These are phyloP conservation scores for Drosophila leontia DNA, from an alignment of 1,140 invertebrate species.

Conservation along the genomic window DNA sequence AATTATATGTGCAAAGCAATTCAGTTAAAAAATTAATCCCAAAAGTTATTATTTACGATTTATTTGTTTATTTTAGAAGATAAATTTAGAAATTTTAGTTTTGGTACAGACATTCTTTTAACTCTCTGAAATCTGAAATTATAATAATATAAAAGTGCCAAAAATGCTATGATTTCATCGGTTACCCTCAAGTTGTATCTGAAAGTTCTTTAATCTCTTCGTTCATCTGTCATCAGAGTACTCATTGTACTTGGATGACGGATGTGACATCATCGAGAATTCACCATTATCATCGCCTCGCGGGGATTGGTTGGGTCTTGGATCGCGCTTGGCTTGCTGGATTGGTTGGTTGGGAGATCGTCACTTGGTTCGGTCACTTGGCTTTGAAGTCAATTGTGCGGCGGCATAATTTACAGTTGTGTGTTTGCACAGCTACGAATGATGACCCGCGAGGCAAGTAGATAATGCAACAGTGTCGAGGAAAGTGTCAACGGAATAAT, in stretches of 20 bases:
- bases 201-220: conserved; percentile 1
- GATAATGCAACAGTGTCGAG: conserved; percentile 27
- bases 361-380: conserved; percentile 8
- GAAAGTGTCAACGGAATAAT: conserved; percentile 32
- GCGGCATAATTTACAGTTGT: conserved; percentile 61
- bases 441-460: conserved; percentile 32
- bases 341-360: conserved; percentile 4
- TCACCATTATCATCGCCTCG: conserved; percentile 23
- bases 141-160: too few relatives aligned
- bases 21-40: too few relatives aligned
- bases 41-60: too few relatives aligned
- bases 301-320: not conserved
- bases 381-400: conserved; percentile 68
- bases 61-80: too few relatives aligned
- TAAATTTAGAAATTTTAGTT: too few relatives aligned
- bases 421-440: conserved; percentile 23
- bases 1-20: too few relatives aligned
- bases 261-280: conserved; percentile 71
- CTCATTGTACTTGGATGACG: conserved; percentile 46
- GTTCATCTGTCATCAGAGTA: conserved; percentile 22
- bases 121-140: too few relatives aligned
- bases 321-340: not conserved
- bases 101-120: too few relatives aligned
- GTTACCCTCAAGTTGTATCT: not conserved
- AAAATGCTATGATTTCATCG: not conserved